These are phyloP conservation scores for Drosophila hamatofila DNA, from an alignment of 2,888 invertebrate species.

Conservation along the genomic window DNA sequence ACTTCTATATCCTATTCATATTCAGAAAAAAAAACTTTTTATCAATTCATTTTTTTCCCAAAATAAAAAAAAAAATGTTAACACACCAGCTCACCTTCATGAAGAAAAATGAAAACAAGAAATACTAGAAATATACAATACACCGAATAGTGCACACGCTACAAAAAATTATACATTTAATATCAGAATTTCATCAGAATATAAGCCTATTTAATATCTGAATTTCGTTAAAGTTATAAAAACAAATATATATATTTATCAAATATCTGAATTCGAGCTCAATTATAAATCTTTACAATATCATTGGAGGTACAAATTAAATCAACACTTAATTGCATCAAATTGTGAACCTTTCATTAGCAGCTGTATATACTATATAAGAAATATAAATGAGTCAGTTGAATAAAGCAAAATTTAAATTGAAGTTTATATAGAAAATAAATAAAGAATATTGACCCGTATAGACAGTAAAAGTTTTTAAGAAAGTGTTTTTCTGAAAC, in stretches of 20 bases:
- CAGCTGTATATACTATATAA: background rate
- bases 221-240: background rate
- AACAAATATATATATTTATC: background rate
- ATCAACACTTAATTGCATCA: background rate
- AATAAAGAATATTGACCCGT: background rate
- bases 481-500: background rate
- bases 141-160: conserved; percentile 26
- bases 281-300: background rate
- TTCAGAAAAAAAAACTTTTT: background rate
- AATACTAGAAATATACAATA: conserved; percentile 14
- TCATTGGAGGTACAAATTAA: background rate
- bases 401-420: background rate
- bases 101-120: conserved; percentile 56
- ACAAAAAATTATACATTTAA: background rate
- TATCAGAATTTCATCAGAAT: background rate
- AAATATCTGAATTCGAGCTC: background rate
- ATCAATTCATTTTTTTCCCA: conserved; percentile 12
- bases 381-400: background rate
- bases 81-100: conserved; percentile 62
- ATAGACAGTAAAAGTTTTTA: background rate
- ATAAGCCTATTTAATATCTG: background rate
- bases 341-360: conserved; percentile 4
- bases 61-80: conserved; percentile 26
- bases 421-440: too few relatives aligned
- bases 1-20: background rate